A percentile compares a stretch with the other conserved stretches of the same genome.
phyloP scores from a whole-genome alignment of 2,113 vertebrate species.

The Chaetops frenatus region DNA sequence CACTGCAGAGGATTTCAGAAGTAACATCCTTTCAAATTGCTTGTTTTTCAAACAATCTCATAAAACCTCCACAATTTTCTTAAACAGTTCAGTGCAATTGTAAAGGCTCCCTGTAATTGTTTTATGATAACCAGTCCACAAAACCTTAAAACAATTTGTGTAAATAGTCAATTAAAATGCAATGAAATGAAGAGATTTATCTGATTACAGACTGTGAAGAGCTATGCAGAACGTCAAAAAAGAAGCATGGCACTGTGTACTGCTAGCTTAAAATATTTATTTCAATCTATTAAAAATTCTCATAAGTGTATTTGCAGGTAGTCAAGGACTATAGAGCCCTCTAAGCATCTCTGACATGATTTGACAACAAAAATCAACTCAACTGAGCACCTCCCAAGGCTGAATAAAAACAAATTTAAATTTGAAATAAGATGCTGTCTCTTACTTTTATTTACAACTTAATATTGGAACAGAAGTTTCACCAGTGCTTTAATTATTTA shows the following conservation, averaged over 20 bases:
- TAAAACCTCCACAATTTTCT: background rate
- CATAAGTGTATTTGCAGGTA: background rate
- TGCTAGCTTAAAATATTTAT: slow-evolving; percentile 39
- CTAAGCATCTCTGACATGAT: slow-evolving; percentile 5
- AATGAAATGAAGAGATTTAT: slow-evolving; percentile 30
- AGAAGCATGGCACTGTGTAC: background rate
- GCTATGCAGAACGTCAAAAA: background rate
- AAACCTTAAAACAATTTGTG: background rate
- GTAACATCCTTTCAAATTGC: background rate
- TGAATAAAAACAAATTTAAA: slow-evolving; percentile 34
- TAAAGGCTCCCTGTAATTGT: background rate
- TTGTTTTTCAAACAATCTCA: background rate
- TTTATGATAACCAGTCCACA: background rate
- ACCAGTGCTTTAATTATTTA: slow-evolving; percentile 38
- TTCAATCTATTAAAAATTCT: slow-evolving; percentile 29
- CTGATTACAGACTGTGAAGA: background rate
- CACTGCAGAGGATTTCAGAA: background rate
- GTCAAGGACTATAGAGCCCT: background rate
- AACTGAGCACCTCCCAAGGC: background rate
- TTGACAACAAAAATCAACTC: slow-evolving; percentile 35
- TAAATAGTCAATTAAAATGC: slow-evolving; percentile 41
- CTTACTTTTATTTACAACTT: slow-evolving; percentile 28
- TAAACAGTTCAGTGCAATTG: background rate
- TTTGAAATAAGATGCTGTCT: slow-evolving; percentile 36
- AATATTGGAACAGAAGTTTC: slow-evolving; percentile 36